Percentiles rank a stretch among this genome's conserved stretches.
Conservation (phyloP, 2,888 invertebrate genomes). For the Strigamia maritima region DNA sequence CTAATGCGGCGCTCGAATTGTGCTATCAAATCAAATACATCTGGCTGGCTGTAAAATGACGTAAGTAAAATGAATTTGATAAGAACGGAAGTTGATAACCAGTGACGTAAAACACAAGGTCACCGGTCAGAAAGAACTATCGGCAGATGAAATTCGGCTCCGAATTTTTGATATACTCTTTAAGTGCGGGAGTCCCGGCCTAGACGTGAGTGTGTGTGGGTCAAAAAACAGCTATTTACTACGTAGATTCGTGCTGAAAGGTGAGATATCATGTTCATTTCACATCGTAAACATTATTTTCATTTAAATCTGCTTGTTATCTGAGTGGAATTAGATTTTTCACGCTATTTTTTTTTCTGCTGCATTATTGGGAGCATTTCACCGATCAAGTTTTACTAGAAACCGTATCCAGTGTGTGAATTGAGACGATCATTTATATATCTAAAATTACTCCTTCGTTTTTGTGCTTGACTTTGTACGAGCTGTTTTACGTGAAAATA, state of each 20-base stretch:
- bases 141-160: constrained; percentile 8
- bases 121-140: not conserved
- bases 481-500: not conserved
- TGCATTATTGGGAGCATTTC: not conserved
- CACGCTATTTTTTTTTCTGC: not conserved
- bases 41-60: not conserved
- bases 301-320: not conserved
- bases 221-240: not conserved
- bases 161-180: constrained; percentile 6
- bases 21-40: not conserved
- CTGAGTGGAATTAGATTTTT: not conserved
- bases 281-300: not conserved
- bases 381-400: not conserved
- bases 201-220: not conserved
- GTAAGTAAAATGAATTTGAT: not conserved
- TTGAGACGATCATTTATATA: not conserved
- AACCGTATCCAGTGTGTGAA: not conserved
- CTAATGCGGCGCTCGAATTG: not conserved
- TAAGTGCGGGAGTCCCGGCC: not conserved
- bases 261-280: not conserved
- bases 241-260: not conserved
- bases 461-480: not conserved
- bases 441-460: not conserved
- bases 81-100: not conserved
- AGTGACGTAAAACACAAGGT: constrained; percentile 1